Percentiles rank a stretch among this genome's conserved stretches.
These are phyloP conservation scores for Lagodon rhomboides DNA, from an alignment of 2,797 vertebrate genomes.

Conservation along the genomic window DNA sequence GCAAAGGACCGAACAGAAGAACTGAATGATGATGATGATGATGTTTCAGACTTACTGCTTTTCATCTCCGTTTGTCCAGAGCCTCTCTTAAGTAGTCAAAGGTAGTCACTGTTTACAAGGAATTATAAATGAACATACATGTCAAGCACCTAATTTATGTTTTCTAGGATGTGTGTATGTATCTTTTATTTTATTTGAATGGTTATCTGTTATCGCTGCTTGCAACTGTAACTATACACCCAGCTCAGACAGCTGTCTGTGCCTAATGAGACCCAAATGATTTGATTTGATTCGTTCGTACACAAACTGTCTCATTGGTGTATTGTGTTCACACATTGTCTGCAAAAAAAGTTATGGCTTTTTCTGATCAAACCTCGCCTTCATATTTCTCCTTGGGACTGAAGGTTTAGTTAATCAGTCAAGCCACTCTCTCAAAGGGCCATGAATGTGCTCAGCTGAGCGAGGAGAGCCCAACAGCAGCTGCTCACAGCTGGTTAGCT, in stretches of 20 bases:
- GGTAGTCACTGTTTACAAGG: background rate
- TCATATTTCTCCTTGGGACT: background rate
- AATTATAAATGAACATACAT: background rate
- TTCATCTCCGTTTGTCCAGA: background rate
- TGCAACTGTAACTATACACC: too few relatives aligned
- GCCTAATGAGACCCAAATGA: too few relatives aligned
- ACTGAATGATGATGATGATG: too few relatives aligned
- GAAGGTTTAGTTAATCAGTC: background rate
- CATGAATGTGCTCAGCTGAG: background rate
- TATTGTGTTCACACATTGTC: background rate
- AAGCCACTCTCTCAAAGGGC: background rate
- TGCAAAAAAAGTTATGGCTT: too few relatives aligned
- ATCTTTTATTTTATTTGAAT: too few relatives aligned
- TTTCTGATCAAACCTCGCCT: background rate
- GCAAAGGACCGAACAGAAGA: background rate
- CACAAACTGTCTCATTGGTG: background rate
- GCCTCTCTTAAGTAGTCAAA: background rate
- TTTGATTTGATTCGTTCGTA: too few relatives aligned
- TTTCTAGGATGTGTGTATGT: background rate
- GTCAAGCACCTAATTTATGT: background rate
- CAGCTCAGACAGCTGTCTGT: too few relatives aligned
- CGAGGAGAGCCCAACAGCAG: background rate
- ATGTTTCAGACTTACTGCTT: background rate
- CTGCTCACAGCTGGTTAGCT: background rate
- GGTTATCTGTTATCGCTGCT: too few relatives aligned